Percentiles rank a stretch among this genome's conserved stretches.
These are phyloP conservation scores for Pilophorus perplexus DNA, from an alignment of 2,888 invertebrate species.

Conservation along the genomic window DNA sequence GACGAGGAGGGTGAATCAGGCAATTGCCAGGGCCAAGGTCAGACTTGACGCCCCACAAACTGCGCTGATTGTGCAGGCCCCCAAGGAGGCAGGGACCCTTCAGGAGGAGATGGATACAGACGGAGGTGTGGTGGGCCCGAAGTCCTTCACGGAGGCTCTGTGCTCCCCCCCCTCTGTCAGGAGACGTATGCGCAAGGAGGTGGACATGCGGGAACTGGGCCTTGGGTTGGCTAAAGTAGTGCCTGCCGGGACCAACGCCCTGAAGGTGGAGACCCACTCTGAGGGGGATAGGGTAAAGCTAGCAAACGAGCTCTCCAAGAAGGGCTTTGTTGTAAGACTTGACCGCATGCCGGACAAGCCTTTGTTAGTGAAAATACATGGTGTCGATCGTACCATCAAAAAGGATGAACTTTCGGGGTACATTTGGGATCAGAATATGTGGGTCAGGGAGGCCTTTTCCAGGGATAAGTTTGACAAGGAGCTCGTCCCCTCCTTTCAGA, in stretches of 20 bases:
- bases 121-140: background rate
- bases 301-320: background rate
- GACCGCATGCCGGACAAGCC: background rate
- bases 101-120: background rate
- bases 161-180: background rate
- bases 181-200: background rate
- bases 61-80: too few relatives aligned
- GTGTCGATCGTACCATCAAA: too few relatives aligned
- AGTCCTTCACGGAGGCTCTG: background rate
- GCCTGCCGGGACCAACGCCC: background rate
- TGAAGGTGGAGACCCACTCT: background rate
- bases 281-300: background rate
- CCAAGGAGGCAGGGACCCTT: background rate
- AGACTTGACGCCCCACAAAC: too few relatives aligned
- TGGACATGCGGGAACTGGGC: background rate
- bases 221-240: background rate
- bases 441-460: background rate
- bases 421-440: too few relatives aligned
- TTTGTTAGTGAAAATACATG: too few relatives aligned
- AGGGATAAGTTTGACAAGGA: background rate
- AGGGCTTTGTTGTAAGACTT: background rate
- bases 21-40: too few relatives aligned
- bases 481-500: background rate
- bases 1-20: too few relatives aligned
- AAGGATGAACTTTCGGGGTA: too few relatives aligned